A percentile compares a stretch with the other conserved stretches of the same genome.
Conservation (phyloP, 2,113 vertebrate species). For the Larimichthys crocea region DNA sequence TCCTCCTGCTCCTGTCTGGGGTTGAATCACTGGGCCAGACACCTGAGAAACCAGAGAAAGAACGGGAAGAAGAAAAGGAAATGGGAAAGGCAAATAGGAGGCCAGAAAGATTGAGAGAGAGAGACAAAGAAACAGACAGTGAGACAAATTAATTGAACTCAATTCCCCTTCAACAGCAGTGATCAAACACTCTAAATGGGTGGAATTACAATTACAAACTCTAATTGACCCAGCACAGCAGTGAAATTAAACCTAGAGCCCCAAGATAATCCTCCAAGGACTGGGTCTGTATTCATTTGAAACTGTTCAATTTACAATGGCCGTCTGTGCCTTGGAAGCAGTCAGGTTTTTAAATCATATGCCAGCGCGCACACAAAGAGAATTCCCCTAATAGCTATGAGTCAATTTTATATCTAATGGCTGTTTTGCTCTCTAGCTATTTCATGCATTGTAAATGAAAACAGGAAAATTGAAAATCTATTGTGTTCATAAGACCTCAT, state of each 20-base stretch:
- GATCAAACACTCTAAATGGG: constrained; percentile 67
- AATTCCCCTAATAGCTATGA: constrained; percentile 15
- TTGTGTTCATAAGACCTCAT: constrained; percentile 22
- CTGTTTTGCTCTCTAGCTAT: constrained; percentile 21
- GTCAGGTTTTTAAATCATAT: constrained; percentile 32
- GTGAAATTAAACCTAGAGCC: constrained; percentile 62
- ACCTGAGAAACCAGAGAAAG: constrained; percentile 80
- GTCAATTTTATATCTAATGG: constrained; percentile 37
- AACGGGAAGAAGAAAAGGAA: background rate
- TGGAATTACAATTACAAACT: constrained; percentile 69
- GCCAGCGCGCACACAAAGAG: constrained; percentile 11
- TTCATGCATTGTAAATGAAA: constrained; percentile 36
- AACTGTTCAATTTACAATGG: constrained; percentile 44
- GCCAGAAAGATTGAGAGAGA: constrained; percentile 12
- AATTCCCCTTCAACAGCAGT: constrained; percentile 57
- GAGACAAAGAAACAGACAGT: constrained; percentile 55
- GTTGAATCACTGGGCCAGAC: constrained; percentile 81
- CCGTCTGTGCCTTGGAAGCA: constrained; percentile 1
- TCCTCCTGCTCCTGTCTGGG: constrained; percentile 58
- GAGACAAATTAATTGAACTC: constrained; percentile 66
- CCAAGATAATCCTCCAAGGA: constrained; percentile 58
- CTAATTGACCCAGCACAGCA: constrained; percentile 64
- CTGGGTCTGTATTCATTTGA: constrained; percentile 39
- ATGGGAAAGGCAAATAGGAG: background rate
- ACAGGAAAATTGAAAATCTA: constrained; percentile 21